Evolutionary conservation across 2,888 invertebrate genomes (phyloP).

Genomic region (Campoplex nolae): DNA sequence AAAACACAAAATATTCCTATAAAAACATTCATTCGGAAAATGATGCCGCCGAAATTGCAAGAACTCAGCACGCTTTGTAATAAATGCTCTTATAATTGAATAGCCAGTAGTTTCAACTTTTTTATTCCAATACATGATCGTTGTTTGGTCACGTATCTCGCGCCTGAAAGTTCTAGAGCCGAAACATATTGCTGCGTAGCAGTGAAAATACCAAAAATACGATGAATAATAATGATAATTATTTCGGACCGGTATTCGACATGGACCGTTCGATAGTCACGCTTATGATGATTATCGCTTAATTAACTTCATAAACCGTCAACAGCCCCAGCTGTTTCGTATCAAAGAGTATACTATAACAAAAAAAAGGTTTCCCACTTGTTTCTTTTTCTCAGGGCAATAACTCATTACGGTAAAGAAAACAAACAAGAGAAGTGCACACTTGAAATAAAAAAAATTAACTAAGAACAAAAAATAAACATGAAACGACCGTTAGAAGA

Average conservation of each 20-base stretch:
- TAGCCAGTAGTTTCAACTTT: not conserved
- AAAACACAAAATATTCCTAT: not conserved
- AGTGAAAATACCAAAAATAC: not conserved
- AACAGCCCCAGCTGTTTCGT: not conserved
- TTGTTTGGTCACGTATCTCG: not conserved
- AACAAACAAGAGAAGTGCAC: not conserved
- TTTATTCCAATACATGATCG: not conserved
- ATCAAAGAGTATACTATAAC: not conserved
- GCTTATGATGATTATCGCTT: not conserved
- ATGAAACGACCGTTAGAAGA: conserved; percentile 75
- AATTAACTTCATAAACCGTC: not conserved
- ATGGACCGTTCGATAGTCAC: not conserved
- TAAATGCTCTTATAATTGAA: not conserved
- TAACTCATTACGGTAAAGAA: not conserved
- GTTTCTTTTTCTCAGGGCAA: not conserved
- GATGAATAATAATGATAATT: not conserved
- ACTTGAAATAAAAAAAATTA: not conserved
- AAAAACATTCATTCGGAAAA: not conserved
- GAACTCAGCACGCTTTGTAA: not conserved
- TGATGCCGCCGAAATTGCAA: not conserved
- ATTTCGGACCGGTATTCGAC: not conserved
- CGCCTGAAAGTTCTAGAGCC: not conserved
- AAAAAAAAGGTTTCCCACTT: not conserved
- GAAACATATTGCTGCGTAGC: not conserved
- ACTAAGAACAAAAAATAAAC: not conserved